These are phyloP conservation scores for Drosophila saltans DNA, from an alignment of 1,140 invertebrate genomes.

Conservation along the genomic window DNA sequence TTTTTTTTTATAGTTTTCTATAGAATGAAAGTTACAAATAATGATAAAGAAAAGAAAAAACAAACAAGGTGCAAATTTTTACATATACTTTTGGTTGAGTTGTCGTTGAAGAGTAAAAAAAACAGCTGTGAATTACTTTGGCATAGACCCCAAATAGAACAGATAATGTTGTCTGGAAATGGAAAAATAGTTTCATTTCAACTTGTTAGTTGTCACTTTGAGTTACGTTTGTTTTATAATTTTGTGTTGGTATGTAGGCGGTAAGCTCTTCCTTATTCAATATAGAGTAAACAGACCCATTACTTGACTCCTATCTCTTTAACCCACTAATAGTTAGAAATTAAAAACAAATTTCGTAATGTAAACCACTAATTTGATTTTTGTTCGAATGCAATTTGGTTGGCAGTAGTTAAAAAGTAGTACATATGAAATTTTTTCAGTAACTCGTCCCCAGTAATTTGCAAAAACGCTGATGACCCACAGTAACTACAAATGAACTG, in stretches of 20 bases:
- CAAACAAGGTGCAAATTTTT: not conserved
- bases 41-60: not conserved
- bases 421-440: not conserved
- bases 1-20: conserved; percentile 19
- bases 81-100: no score
- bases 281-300: not conserved
- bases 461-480: conserved; percentile 7
- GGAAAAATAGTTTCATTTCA: not conserved
- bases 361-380: conserved; percentile 9
- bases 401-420: no score
- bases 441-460: conserved; percentile 34
- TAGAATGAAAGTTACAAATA: conserved; percentile 3
- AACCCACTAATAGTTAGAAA: conserved; percentile 2
- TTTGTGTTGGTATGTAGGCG: no score
- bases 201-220: no score
- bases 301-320: not conserved
- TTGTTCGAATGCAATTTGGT: conserved; percentile 8
- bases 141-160: not conserved
- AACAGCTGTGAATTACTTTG: conserved; percentile 1
- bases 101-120: not conserved
- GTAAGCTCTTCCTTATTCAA: no score
- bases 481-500: conserved; percentile 38
- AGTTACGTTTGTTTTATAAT: no score
- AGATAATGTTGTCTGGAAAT: not conserved
- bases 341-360: conserved; percentile 8